Conservation (phyloP, 2,797 vertebrate species). For the Clarias laeviceps region DNA sequence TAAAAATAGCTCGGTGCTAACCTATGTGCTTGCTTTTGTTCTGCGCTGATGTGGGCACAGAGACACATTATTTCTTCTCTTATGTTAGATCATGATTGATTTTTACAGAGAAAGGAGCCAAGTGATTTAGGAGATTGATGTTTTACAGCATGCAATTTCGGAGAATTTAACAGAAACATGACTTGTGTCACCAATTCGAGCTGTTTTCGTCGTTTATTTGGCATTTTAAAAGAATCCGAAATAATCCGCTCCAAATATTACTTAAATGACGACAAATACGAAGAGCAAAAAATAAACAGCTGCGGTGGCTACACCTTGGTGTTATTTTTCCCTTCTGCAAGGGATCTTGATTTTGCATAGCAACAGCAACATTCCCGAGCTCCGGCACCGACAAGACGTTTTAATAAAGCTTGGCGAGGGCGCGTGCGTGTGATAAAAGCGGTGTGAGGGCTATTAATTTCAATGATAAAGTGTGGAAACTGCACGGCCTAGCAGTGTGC, state of each 20-base stretch:
- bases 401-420: slow-evolving; percentile 45
- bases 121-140: slow-evolving; percentile 30
- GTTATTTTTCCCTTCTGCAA: neutral
- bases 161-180: neutral
- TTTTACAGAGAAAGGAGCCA: slow-evolving; percentile 23
- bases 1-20: slow-evolving; percentile 73
- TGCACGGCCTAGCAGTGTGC: slow-evolving; percentile 69
- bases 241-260: neutral
- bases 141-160: neutral
- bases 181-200: slow-evolving; percentile 3
- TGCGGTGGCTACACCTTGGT: neutral
- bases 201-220: neutral
- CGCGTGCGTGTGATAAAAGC: slow-evolving; percentile 55
- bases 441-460: slow-evolving; percentile 60
- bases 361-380: slow-evolving; percentile 45
- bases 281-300: slow-evolving; percentile 7
- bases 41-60: slow-evolving; percentile 49
- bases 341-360: slow-evolving; percentile 34
- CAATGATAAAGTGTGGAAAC: slow-evolving; percentile 61
- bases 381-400: slow-evolving; percentile 45
- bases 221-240: neutral
- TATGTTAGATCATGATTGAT: slow-evolving; percentile 33
- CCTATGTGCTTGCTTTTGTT: slow-evolving; percentile 57
- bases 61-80: slow-evolving; percentile 29
- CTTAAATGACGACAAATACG: neutral